Conservation (phyloP, 2,113 vertebrate species). For the Takifugu bimaculatus region DNA sequence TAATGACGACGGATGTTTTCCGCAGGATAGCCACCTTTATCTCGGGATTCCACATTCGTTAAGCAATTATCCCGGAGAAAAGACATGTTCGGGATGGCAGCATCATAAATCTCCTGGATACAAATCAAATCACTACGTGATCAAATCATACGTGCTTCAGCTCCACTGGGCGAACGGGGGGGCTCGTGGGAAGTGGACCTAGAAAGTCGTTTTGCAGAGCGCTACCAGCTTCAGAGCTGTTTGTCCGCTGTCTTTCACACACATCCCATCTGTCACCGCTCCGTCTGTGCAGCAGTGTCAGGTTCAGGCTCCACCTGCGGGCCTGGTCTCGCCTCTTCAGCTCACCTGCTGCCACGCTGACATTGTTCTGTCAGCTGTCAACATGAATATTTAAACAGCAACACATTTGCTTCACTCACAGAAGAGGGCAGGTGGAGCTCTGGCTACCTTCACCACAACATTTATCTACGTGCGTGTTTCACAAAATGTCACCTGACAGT, state of each 20-base stretch:
- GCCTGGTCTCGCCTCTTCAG: constrained; percentile 34
- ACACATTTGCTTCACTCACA: no score
- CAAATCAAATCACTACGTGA: no score
- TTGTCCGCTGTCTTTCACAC: constrained; percentile 11
- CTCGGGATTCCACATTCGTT: no score
- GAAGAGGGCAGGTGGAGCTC: neutral
- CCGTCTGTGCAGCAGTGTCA: constrained; percentile 27
- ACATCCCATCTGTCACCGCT: constrained; percentile 24
- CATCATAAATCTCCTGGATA: no score
- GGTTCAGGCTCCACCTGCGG: constrained; percentile 38
- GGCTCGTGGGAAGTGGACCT: no score
- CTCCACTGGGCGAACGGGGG: no score
- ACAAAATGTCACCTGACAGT: constrained; percentile 20
- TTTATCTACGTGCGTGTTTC: neutral
- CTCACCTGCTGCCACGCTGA: constrained; percentile 57
- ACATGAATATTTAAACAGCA: constrained; percentile 63
- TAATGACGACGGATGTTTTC: no score
- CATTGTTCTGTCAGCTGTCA: constrained; percentile 59
- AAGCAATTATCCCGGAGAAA: no score
- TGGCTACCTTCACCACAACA: neutral
- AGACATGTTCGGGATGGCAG: no score
- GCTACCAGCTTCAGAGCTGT: neutral
- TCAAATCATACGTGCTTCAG: no score
- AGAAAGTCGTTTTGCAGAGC: neutral
- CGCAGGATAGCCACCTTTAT: no score